Conservation (phyloP, 2,797 vertebrate species). For the Karalla daura region DNA sequence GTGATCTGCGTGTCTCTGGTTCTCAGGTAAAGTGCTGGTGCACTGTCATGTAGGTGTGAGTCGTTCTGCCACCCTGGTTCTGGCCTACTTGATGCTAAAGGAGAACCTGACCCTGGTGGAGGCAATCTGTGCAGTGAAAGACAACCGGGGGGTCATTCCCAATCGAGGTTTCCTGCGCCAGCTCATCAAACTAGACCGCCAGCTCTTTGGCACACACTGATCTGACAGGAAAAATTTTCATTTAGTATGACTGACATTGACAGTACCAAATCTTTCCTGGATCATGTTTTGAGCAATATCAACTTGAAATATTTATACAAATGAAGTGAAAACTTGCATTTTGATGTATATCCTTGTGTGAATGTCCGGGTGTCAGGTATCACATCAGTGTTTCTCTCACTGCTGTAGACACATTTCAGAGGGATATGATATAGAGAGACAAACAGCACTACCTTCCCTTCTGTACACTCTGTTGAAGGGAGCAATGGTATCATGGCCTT, state of each 20-base stretch:
- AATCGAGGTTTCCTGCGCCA: constrained; percentile 94
- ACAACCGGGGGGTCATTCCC: constrained; percentile 90
- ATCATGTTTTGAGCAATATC: neutral
- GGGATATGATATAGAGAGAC: no score
- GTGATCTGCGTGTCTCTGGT: constrained; percentile 7
- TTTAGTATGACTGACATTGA: no score
- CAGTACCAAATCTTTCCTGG: neutral
- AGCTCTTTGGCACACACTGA: constrained; percentile 81
- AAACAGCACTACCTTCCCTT: no score
- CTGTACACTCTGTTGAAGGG: no score
- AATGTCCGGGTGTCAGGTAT: neutral
- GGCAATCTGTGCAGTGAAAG: constrained; percentile 93
- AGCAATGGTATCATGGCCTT: no score
- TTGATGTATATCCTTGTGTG: neutral
- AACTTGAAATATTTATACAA: neutral
- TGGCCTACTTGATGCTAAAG: constrained; percentile 96
- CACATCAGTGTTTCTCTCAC: neutral
- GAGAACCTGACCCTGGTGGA: constrained; percentile 92
- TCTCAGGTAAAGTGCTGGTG: constrained; percentile 90
- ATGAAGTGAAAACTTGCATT: neutral
- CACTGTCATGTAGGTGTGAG: constrained; percentile 95
- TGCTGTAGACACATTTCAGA: neutral
- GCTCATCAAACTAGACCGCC: constrained; percentile 87
- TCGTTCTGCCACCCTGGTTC: constrained; percentile 92
- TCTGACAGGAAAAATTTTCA: neutral